phyloP scores from a whole-genome alignment of 2,797 vertebrate species.

The Hoplostethus mediterraneus region DNA sequence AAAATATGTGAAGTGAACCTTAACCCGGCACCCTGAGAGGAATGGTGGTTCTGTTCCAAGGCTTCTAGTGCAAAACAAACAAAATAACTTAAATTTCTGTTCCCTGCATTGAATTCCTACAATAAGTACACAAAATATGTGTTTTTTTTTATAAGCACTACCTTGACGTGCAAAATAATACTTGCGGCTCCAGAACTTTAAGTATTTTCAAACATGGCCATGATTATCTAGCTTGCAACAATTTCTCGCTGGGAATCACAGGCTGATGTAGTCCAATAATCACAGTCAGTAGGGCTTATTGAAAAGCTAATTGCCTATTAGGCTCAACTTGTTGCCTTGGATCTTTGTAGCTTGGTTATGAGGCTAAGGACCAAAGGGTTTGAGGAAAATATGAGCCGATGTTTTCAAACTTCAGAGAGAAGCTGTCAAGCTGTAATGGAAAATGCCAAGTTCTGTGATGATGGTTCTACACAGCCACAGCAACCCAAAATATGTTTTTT shows the following conservation, averaged over 20 bases:
- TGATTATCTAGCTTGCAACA: constrained; percentile 46
- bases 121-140: not conserved
- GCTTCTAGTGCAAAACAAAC: constrained; percentile 19
- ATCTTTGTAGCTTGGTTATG: constrained; percentile 47
- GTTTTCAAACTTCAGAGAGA: constrained; percentile 76
- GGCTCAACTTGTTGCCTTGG: constrained; percentile 65
- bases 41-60: constrained; percentile 29
- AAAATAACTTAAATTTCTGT: not conserved
- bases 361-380: constrained; percentile 54
- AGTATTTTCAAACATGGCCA: constrained; percentile 39
- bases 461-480: constrained; percentile 63
- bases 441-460: constrained; percentile 70
- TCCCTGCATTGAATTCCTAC: constrained; percentile 7
- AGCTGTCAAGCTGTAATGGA: constrained; percentile 74
- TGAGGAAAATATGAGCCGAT: constrained; percentile 59
- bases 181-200: constrained; percentile 40
- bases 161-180: constrained; percentile 42
- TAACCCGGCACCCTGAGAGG: constrained; percentile 49
- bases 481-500: constrained; percentile 59
- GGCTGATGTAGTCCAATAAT: constrained; percentile 54
- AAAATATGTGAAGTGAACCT: constrained; percentile 68
- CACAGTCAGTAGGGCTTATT: constrained; percentile 58
- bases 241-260: constrained; percentile 50
- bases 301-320: constrained; percentile 73
- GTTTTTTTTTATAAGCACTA: constrained; percentile 9